Evolutionary conservation across 1,140 invertebrate genomes (phyloP), one percentile per base, ranked within the genome.

Genomic region (Ceratina japonica): DNA sequence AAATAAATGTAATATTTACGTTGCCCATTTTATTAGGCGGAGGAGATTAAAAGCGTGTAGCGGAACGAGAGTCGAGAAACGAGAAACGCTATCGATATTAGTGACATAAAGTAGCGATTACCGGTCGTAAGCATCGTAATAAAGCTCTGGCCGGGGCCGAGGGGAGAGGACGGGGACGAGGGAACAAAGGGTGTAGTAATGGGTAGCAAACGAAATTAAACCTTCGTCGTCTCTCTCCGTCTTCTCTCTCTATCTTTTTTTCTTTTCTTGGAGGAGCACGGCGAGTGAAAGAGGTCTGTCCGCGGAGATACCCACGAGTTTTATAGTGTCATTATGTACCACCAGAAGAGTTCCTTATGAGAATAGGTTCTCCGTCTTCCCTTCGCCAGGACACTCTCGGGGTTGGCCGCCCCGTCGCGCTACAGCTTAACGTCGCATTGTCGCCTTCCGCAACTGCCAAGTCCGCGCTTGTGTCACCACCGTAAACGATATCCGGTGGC

Each of bases 351-450:
- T 94, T 94, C 87, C 95, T 94, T 80, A 96, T 92, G 64, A 96
- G 89, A 80, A 96, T 95, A 52, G 94, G 94, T 85, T 95, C 94
- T 54, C 95, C 94, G 86, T 96, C 95, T 87, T 96, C 95, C 52
- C 95, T 92, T 75, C 93, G 93, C 95, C 95, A 96, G 4, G 94
- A 94, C 56, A 96, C 95, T 74, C 95, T 94, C 0, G 95, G 95
- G n/a, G 93, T 91, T 0, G 95, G 95, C 89, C 96, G 95, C 10
- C 96, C 96, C 0, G 95, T 95, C 3, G 96, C 96, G 80, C 94
- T 94, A 89, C 97, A 97, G 72, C 94, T 95, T n/a, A 97, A 91
- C 0, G 96, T 97, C 5, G 96, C 96, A 88, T 97, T 97, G 83
- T 97, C 95, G 81, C 96, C 94, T 90, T 97, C 97, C 79, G 96